These are phyloP conservation scores for Drosophila niveifrons DNA, from an alignment of 2,888 invertebrate species.

Conservation along the genomic window DNA sequence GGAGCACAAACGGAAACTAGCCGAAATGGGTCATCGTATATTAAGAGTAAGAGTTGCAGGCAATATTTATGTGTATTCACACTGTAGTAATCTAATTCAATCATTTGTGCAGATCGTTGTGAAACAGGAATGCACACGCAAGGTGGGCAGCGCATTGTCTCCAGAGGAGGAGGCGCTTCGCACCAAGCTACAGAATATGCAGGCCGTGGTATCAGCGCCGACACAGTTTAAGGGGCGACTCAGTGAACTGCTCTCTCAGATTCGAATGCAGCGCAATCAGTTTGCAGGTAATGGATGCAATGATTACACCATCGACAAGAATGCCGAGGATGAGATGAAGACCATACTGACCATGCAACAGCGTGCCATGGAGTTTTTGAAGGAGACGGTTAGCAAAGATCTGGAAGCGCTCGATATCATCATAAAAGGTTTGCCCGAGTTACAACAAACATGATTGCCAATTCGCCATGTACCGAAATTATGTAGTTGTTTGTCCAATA, in stretches of 20 bases:
- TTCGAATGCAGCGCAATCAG: slow-evolving; percentile 90
- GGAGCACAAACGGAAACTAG: slow-evolving; percentile 92
- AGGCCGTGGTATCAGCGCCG: slow-evolving; percentile 94
- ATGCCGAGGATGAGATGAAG: slow-evolving; percentile 90
- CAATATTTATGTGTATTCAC: background rate
- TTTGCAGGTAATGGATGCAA: slow-evolving; percentile 87
- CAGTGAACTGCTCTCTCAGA: slow-evolving; percentile 95
- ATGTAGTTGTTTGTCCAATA: slow-evolving; percentile 51
- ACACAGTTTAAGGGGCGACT: slow-evolving; percentile 97
- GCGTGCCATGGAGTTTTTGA: slow-evolving; percentile 93
- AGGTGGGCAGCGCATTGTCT: slow-evolving; percentile 93
- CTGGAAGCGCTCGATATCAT: slow-evolving; percentile 91
- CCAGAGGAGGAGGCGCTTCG: slow-evolving; percentile 96
- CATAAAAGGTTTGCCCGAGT: slow-evolving; percentile 90
- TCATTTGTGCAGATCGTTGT: slow-evolving; percentile 90
- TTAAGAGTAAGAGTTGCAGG: slow-evolving; percentile 88
- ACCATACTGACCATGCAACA: slow-evolving; percentile 95
- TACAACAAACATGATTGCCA: slow-evolving; percentile 77
- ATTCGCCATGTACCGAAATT: slow-evolving; percentile 34
- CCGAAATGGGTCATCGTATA: slow-evolving; percentile 93
- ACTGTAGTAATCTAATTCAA: background rate
- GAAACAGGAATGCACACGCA: slow-evolving; percentile 94
- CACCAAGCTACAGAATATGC: slow-evolving; percentile 94
- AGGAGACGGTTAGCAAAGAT: slow-evolving; percentile 93
- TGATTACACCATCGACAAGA: slow-evolving; percentile 93